Base-by-base conservation (phyloP, 2,888 invertebrate genomes). In the Timandra comae region DNA sequence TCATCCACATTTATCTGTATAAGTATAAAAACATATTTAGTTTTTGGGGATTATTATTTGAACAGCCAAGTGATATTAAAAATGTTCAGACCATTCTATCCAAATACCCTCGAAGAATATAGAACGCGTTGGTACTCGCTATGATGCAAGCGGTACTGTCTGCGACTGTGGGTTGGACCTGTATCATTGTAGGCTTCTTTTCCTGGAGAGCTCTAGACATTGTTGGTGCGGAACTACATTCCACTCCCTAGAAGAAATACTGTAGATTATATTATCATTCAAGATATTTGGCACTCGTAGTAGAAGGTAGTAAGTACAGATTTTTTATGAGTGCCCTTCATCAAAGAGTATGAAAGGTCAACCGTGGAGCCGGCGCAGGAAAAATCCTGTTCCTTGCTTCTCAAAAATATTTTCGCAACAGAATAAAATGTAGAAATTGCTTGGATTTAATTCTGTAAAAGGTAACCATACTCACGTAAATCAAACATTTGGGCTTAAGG, bases 211-310 rank as follows among this genome's bases (percentile, higher is more conserved):
- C 93, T 7, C 88, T 52, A 2, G 63, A 81, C 77, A 95, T 95
- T 54, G 94, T 93, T 2, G 95, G 89, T 63, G 94, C 95, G 41
- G 91, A 88, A 52, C 94, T 93, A 2, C 95, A 92, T 75, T 97
- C 97, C 1, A 95, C 95, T 4, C 95, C 96, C 92, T 91, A 54
- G 3, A 16, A 29, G 28, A n/a, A 13, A n/a, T 1, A 23, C 12
- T 5, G 13, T 35, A 7, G 23, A 2, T 19, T 24, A n/a, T 25
- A 6, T 12, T 10, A 13, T 10, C 11, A 27, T n/a, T n/a, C n/a
- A n/a, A n/a, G n/a, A n/a, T n/a, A n/a, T n/a, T n/a, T n/a, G n/a
- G n/a, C n/a, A n/a, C n/a, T n/a, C n/a, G n/a, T n/a, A n/a, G n/a
- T n/a, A n/a, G n/a, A n/a, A n/a, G n/a, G n/a, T n/a, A n/a, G n/a